Conservation (phyloP, 2,113 vertebrate genomes). For the Xerus inauris region DNA sequence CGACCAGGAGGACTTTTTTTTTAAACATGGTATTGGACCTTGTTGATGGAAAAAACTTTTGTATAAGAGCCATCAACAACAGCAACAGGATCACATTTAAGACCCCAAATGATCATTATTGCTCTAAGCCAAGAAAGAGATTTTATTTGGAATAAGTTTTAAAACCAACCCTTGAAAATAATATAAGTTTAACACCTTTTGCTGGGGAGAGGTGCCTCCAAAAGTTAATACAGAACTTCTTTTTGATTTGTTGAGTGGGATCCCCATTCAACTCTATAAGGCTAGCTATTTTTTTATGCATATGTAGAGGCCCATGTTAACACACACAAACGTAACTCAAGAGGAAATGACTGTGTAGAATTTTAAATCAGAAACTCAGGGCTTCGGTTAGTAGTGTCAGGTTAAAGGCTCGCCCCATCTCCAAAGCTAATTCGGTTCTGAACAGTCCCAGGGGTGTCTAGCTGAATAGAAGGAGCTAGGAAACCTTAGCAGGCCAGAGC, state of each 20-base stretch:
- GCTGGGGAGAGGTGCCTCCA: not conserved
- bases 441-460: constrained; percentile 78
- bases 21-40: not conserved
- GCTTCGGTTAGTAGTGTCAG: constrained; percentile 75
- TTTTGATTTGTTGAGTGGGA: not conserved
- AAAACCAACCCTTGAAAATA: constrained; percentile 32
- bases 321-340: not conserved
- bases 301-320: constrained; percentile 38
- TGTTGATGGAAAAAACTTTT: constrained; percentile 32
- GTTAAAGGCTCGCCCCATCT: constrained; percentile 80
- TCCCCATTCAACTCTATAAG: not conserved
- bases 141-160: constrained; percentile 39
- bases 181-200: constrained; percentile 6
- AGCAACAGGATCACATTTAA: constrained; percentile 12
- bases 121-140: constrained; percentile 21
- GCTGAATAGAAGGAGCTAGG: constrained; percentile 74
- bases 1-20: not conserved
- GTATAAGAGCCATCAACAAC: constrained; percentile 1
- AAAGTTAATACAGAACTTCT: not conserved
- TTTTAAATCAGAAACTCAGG: constrained; percentile 79
- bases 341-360: constrained; percentile 71
- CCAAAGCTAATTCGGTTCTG: constrained; percentile 79
- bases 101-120: constrained; percentile 22
- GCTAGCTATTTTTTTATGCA: not conserved
- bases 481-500: constrained; percentile 78